Conservation (phyloP, 53 echinoderm and acorn worm species). For the Luidia sarsii region DNA sequence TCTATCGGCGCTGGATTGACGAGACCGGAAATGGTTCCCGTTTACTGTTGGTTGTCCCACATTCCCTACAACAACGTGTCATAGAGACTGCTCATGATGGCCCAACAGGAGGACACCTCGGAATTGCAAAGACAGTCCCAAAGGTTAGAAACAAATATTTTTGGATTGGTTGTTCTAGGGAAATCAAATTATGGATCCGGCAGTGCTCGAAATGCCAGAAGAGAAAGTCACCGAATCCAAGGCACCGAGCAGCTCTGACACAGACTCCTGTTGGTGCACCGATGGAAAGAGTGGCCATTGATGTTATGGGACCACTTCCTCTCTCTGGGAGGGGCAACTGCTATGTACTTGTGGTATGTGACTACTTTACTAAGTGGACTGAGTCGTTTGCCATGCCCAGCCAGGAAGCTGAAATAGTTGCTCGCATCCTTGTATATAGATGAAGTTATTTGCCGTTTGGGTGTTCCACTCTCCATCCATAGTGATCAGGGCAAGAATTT, state of each 20-base stretch:
- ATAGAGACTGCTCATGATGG: slow-evolving; percentile 52
- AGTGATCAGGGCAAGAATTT: slow-evolving; percentile 58
- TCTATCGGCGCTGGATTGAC: slow-evolving; percentile 36
- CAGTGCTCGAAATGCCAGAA: slow-evolving; percentile 31
- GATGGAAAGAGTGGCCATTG: slow-evolving; percentile 50
- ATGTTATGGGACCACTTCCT: slow-evolving; percentile 46
- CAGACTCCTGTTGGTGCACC: slow-evolving; percentile 7
- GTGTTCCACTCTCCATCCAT: slow-evolving; percentile 45
- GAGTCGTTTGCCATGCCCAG: slow-evolving; percentile 49
- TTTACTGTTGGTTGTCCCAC: slow-evolving; percentile 40
- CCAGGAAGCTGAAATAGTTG: slow-evolving; percentile 39
- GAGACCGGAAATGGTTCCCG: not conserved
- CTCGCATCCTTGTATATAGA: not conserved
- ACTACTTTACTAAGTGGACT: slow-evolving; percentile 61
- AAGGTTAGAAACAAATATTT: slow-evolving; percentile 26
- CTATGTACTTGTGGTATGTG: slow-evolving; percentile 48
- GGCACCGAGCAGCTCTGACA: slow-evolving; percentile 14
- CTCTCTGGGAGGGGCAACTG: slow-evolving; percentile 31
- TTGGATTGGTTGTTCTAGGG: slow-evolving; percentile 30
- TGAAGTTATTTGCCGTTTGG: slow-evolving; percentile 36
- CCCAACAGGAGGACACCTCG: slow-evolving; percentile 46
- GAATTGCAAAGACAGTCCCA: slow-evolving; percentile 40
- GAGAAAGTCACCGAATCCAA: slow-evolving; percentile 6
- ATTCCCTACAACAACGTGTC: not conserved
- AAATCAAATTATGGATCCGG: slow-evolving; percentile 16